Evolutionary conservation across 2,888 invertebrate genomes (phyloP), one percentile per base, ranked within the genome.

Genomic region (Spilosoma lubricipeda): DNA sequence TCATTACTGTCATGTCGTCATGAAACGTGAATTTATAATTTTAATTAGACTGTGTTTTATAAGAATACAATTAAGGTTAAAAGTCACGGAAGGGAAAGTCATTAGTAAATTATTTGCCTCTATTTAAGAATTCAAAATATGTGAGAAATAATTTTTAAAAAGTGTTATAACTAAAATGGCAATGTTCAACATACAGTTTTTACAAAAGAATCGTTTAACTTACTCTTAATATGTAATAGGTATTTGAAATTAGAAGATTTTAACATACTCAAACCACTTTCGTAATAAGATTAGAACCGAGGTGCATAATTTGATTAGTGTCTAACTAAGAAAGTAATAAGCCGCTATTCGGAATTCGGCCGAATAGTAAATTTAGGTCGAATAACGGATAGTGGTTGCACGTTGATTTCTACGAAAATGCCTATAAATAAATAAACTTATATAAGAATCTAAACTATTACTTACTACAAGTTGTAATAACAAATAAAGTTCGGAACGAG

Each of bases 401-500:
- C 20, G 20, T 48, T 18, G 7, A 52, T 52, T 8, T 9, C 23
- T 52, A 52, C 7, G 9, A 23, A 7, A 23, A 9, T 52, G 7
- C 52, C 8, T 23, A 8, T 52, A 23, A 52, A 8, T 59, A 27
- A 59, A 30, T 1, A 59, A 59, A 59, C 27, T 59, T n/a, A 11
- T 11, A 27, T 27, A 5, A 13, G 59, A 27, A 59, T 59, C 27
- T 27, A 27, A 59, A 59, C n/a, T 59, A 59, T 59, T 59, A 56
- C 9, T 56, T n/a, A 59, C 27, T 4, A 27, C 5, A n/a, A 27
- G 27, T 13, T 59, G 27, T 39, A 71, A 15, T n/a, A n/a, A 13
- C 23, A 48, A 71, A 36, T 67, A 67, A 74, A 59, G 71, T 67
- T 75, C 70, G 48, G 59, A 67, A 69, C 72, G 70, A 69, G 78